A percentile compares a stretch with the other conserved stretches of the same genome.
Conservation (phyloP, 2,888 invertebrate genomes). For the Tiliacea citrago region DNA sequence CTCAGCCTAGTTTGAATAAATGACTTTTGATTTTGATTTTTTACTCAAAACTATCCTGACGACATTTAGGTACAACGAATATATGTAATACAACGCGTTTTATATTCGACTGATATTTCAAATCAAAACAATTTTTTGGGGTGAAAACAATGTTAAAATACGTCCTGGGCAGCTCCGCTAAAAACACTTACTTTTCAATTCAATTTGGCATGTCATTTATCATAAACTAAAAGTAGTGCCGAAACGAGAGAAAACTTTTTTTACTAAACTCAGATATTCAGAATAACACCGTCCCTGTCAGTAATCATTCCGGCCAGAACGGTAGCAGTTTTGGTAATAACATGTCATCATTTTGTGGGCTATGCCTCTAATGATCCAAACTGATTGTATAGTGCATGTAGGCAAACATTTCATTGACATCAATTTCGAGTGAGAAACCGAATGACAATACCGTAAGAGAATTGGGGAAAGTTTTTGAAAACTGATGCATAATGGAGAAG, state of each 20-base stretch:
- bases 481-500: background rate
- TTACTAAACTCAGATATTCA: background rate
- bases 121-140: no score
- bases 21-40: no score
- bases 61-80: no score
- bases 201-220: no score
- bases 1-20: no score
- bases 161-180: no score
- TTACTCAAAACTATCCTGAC: no score
- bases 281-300: conserved; percentile 30
- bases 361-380: conserved; percentile 62
- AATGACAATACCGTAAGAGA: conserved; percentile 35
- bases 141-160: no score
- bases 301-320: conserved; percentile 39
- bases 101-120: background rate
- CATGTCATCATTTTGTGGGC: conserved; percentile 56
- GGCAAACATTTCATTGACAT: conserved; percentile 56
- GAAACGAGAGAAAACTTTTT: no score
- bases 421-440: conserved; percentile 43
- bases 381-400: conserved; percentile 42
- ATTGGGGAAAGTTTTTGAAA: conserved; percentile 54
- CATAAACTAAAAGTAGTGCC: no score
- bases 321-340: conserved; percentile 62
- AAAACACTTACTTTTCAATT: no score
- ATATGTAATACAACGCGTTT: background rate